Evolutionary conservation across 2,797 vertebrate genomes (phyloP).

Genomic region (Erethizon dorsatum): DNA sequence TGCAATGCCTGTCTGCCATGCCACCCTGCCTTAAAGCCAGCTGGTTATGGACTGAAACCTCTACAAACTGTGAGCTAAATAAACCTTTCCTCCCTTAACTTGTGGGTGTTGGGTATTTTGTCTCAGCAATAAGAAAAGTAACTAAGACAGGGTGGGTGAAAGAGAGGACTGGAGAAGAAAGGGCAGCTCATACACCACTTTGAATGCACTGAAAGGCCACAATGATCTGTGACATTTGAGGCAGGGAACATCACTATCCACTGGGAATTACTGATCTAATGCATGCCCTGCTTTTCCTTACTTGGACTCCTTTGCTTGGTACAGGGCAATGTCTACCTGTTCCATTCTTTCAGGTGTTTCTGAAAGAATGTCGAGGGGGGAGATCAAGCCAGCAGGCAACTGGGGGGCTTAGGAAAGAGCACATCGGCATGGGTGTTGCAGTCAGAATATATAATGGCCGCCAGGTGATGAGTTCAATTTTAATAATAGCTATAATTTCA

Average conservation of each 20-base stretch:
- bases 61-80: not conserved
- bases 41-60: not conserved
- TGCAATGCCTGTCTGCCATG: too few species aligned
- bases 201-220: rapidly evolving
- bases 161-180: not conserved
- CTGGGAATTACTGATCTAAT: not conserved
- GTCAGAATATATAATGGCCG: not conserved
- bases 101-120: not conserved
- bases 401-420: not conserved
- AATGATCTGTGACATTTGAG: not conserved
- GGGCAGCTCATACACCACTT: not conserved
- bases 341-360: not conserved
- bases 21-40: not conserved
- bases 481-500: not conserved
- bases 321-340: not conserved
- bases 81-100: not conserved
- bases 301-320: not conserved
- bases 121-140: not conserved
- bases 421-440: not conserved
- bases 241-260: not conserved
- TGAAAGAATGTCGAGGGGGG: not conserved
- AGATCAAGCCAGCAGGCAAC: not conserved
- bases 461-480: not conserved
- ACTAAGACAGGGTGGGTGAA: not conserved
- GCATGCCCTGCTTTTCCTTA: not conserved